Conservation (phyloP, 2,797 vertebrate species). For the Pantherophis vulpinus region DNA sequence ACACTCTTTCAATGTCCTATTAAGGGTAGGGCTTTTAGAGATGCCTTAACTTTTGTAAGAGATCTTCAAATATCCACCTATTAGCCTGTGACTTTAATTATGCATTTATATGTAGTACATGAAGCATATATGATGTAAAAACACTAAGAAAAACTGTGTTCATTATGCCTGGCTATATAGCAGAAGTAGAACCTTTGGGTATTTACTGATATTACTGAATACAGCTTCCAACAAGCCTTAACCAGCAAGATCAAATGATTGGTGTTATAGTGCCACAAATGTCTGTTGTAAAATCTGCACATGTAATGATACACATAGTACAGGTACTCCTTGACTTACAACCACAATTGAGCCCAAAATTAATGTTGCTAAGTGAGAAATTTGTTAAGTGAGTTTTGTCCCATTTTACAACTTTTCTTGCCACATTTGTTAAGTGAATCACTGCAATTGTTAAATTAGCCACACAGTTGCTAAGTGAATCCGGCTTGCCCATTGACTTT, state of each 20-base stretch:
- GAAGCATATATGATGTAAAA: neutral
- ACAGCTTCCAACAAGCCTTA: neutral
- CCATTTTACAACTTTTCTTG: too few relatives aligned
- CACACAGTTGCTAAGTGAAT: too few relatives aligned
- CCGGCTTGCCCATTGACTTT: too few relatives aligned
- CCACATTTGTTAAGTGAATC: too few relatives aligned
- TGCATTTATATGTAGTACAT: neutral
- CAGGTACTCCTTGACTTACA: too few relatives aligned
- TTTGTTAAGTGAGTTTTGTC: too few relatives aligned
- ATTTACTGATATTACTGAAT: neutral
- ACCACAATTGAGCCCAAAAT: too few relatives aligned
- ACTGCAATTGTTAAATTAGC: too few relatives aligned
- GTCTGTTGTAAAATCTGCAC: neutral
- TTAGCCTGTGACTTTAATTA: neutral
- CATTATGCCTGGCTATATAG: neutral
- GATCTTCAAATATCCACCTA: neutral
- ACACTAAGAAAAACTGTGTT: neutral
- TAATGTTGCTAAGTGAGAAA: too few relatives aligned
- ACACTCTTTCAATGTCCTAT: neutral
- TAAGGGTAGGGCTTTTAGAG: neutral
- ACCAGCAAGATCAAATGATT: neutral
- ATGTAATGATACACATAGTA: neutral
- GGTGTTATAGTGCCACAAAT: neutral
- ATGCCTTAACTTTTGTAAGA: neutral
- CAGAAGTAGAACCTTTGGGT: neutral